A percentile compares a stretch with the other conserved stretches of the same genome.
These are phyloP conservation scores for Hemibagrus wyckioides DNA, from an alignment of 2,113 vertebrate species.

Conservation along the genomic window DNA sequence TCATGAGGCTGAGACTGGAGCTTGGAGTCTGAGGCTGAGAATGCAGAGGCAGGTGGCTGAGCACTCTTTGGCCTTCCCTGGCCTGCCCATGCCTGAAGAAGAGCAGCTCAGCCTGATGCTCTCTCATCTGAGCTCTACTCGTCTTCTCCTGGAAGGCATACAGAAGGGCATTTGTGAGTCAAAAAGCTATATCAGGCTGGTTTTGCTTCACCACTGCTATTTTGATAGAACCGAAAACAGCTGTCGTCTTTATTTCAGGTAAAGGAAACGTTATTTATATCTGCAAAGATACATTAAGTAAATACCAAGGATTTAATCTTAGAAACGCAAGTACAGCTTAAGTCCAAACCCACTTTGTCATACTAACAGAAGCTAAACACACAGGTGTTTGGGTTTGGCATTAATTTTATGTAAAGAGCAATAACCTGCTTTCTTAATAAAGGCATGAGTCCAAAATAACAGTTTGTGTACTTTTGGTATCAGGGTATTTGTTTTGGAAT, in stretches of 20 bases:
- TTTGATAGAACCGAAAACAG: constrained; percentile 3
- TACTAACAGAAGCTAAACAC: constrained; percentile 63
- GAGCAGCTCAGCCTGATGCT: constrained; percentile 12
- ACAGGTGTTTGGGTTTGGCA: constrained; percentile 54
- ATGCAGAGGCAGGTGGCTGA: constrained; percentile 93
- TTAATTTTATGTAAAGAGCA: constrained; percentile 60
- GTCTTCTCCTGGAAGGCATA: constrained; percentile 34
- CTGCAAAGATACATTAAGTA: not conserved
- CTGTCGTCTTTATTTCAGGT: constrained; percentile 36
- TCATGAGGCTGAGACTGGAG: constrained; percentile 78
- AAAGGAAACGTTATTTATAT: constrained; percentile 21
- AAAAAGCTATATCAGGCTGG: not conserved
- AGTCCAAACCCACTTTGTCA: constrained; percentile 54
- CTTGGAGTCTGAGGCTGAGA: constrained; percentile 85
- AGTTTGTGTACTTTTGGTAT: constrained; percentile 59
- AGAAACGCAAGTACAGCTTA: constrained; percentile 51
- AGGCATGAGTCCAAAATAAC: constrained; percentile 62
- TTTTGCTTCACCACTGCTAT: not conserved
- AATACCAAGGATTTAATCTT: not conserved
- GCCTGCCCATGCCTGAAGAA: constrained; percentile 60
- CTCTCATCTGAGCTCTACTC: constrained; percentile 32
- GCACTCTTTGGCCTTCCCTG: constrained; percentile 76
- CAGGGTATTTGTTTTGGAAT: constrained; percentile 66
- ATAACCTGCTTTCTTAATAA: constrained; percentile 66
- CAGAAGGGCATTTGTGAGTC: constrained; percentile 40